Base-by-base conservation (phyloP, 2,888 invertebrate species). In the Chelonus formosanus region DNA sequence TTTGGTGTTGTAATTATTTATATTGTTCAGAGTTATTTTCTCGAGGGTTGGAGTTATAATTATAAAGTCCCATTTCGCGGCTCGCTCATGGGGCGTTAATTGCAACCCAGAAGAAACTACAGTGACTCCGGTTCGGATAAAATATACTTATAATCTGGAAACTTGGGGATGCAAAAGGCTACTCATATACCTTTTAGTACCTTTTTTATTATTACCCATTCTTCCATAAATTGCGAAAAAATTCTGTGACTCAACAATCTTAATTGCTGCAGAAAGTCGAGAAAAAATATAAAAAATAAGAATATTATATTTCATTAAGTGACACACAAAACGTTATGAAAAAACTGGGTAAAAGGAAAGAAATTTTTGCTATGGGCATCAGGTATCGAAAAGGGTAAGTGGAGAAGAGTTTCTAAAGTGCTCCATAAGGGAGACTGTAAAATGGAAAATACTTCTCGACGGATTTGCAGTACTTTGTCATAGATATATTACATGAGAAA, bases 21-120 rank as follows among this genome's bases (percentile, higher is more conserved):
- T 66, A 52, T 66, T 66, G 65, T 65, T 59, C 61, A 50, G 56
- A 55, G 34, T 52, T 36, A 62, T 44, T 61, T 57, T 40, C 44
- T 35, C 50, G 44, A 36, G 57, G 58, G 55, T 53, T 65, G 53
- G 52, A 48, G 61, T 62, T 57, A 57, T 66, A 61, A 66, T 66
- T 66, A 66, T 66, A 66, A 66, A 66, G 57, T 66, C 61, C 61
- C 66, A 66, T 62, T 66, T 61, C 36, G 61, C 32, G 66, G 61
- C 66, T 66, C 43, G 43, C 40, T 56, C 61, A 61, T 36, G 56
- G 66, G 56, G 61, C 66, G 66, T 66, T 66, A 66, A 66, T 66
- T 66, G 66, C 57, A 20, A 56, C 52, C 56, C 66, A 43, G 55
- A 66, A 62, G 56, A 57, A 61, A 65, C 58, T 61, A 43, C 10